A percentile compares a stretch with the other conserved stretches of the same genome.
Conservation (phyloP, 1,140 invertebrate species). For the Heliconius hermathena region DNA sequence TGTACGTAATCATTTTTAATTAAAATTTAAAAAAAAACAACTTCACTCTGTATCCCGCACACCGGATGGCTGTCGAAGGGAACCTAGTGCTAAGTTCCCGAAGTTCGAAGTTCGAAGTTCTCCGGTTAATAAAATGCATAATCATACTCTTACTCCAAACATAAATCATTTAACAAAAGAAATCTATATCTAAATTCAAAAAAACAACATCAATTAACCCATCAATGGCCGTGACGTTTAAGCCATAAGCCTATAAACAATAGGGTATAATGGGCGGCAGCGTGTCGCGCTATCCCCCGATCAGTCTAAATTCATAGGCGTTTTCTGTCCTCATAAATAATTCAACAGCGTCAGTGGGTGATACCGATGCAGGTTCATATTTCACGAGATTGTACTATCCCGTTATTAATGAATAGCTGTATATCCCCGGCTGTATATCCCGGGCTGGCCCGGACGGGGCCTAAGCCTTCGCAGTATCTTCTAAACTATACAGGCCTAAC, state of each 20-base stretch:
- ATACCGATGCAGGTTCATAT: slow-evolving; percentile 46
- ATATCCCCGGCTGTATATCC: not conserved
- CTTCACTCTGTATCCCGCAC: no score
- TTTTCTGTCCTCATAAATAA: slow-evolving; percentile 48
- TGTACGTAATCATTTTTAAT: no score
- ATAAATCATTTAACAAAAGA: no score
- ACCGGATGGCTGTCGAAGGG: no score
- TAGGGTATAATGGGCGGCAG: slow-evolving; percentile 20
- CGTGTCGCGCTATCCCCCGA: slow-evolving; percentile 23
- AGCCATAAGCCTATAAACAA: slow-evolving; percentile 25
- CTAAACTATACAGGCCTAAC: not conserved
- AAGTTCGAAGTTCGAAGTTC: no score
- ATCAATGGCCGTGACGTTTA: not conserved
- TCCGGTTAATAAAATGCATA: no score
- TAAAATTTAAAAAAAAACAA: no score
- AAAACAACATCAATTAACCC: not conserved
- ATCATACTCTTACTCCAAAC: no score
- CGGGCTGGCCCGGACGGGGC: not conserved
- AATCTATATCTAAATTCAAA: not conserved
- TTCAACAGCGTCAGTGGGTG: slow-evolving; percentile 39
- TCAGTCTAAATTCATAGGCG: slow-evolving; percentile 44
- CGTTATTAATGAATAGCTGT: slow-evolving; percentile 20
- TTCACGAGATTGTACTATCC: slow-evolving; percentile 40
- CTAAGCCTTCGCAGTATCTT: slow-evolving; percentile 14
- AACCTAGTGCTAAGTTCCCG: no score